phyloP scores from a whole-genome alignment of 2,888 invertebrate species.

The Athalia cordata region DNA sequence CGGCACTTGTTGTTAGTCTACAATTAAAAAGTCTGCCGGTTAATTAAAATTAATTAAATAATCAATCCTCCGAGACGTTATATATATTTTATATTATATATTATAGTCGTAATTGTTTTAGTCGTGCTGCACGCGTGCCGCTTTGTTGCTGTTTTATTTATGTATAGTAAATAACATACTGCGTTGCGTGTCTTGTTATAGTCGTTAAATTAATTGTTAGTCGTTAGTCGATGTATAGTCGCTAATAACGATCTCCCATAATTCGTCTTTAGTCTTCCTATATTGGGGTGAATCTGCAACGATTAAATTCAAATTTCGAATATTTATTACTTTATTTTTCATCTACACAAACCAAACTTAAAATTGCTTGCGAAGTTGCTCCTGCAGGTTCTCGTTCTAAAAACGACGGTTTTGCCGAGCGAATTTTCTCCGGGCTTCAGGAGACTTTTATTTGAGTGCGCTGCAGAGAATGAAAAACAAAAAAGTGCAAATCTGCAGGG shows the following conservation, averaged over 20 bases:
- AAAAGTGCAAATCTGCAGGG: no score
- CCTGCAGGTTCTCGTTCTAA: no score
- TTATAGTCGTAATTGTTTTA: not conserved
- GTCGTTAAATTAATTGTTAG: not conserved
- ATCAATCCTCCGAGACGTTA: not conserved
- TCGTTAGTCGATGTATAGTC: not conserved
- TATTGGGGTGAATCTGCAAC: no score
- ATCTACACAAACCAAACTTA: no score
- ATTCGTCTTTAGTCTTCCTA: not conserved
- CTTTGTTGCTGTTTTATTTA: not conserved
- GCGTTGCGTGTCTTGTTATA: constrained; percentile 21
- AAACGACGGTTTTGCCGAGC: no score
- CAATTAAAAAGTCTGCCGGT: constrained; percentile 19
- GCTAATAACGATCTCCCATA: not conserved
- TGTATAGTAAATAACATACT: no score
- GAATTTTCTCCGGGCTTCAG: no score
- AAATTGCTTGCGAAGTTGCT: no score
- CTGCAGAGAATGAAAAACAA: no score
- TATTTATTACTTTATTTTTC: no score
- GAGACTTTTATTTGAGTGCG: no score
- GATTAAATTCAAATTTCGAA: no score
- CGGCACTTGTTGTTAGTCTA: not conserved
- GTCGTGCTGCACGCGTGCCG: constrained; percentile 15
- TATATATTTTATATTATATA: not conserved
- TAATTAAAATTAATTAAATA: constrained; percentile 16